Percentiles rank a stretch among this genome's conserved stretches.
Conservation (phyloP, 2,888 invertebrate genomes). For the Callosobruchus maculatus region DNA sequence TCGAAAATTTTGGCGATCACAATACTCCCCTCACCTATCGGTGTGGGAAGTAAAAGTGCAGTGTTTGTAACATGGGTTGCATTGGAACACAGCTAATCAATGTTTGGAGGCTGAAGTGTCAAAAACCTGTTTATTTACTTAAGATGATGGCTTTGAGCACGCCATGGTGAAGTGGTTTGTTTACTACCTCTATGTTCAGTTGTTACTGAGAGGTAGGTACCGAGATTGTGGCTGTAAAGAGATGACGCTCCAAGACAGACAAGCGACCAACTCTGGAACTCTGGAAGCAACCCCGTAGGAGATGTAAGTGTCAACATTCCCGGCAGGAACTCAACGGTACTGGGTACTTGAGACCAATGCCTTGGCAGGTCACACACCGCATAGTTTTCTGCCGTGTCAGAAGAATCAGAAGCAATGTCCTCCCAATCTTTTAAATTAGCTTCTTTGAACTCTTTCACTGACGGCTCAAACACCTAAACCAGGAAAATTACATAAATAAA, state of each 20-base stretch:
- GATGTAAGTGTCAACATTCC: conserved; percentile 84
- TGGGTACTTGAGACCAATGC: conserved; percentile 48
- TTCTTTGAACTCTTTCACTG: conserved; percentile 62
- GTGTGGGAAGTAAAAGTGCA: too few species aligned
- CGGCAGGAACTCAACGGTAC: conserved; percentile 86
- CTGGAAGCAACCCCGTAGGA: conserved; percentile 73
- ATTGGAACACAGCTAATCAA: too few species aligned
- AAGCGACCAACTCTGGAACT: conserved; percentile 88
- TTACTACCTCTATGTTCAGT: too few species aligned
- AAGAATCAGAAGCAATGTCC: conserved; percentile 34
- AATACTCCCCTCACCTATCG: too few species aligned
- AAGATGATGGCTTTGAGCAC: too few species aligned
- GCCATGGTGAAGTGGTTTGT: too few species aligned
- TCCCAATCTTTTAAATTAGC: conserved; percentile 39
- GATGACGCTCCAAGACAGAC: conserved; percentile 87
- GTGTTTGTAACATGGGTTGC: too few species aligned
- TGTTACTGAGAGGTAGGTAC: too few species aligned
- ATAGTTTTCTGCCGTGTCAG: conserved; percentile 19
- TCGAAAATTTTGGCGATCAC: too few species aligned
- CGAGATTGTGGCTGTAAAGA: conserved; percentile 80
- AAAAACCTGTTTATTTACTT: too few species aligned
- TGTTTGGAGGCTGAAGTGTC: too few species aligned
- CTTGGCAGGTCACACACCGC: background rate
- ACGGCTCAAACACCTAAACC: conserved; percentile 86
- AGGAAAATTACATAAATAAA: too few species aligned